phyloP scores from a whole-genome alignment of 2,113 vertebrate species.

The Circaetus gallicus region DNA sequence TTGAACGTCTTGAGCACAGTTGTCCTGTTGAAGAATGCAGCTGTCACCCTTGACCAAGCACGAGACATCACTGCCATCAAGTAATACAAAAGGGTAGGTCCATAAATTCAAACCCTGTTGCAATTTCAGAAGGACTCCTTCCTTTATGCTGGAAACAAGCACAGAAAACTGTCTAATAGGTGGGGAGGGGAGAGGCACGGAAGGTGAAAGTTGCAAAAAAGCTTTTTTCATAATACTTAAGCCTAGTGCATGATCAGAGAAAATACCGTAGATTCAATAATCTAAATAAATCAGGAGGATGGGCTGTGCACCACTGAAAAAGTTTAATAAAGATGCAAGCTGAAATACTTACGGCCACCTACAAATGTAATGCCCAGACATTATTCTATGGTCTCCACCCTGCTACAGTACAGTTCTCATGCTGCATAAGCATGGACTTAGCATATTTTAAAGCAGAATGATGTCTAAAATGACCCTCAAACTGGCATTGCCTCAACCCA shows the following conservation, averaged over 20 bases:
- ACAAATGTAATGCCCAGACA: not conserved
- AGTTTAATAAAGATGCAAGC: not conserved
- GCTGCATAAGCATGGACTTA: slow-evolving; percentile 10
- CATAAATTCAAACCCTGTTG: not conserved
- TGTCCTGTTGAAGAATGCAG: slow-evolving; percentile 21
- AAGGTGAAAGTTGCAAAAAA: not conserved
- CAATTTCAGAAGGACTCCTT: not conserved
- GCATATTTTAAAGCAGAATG: slow-evolving; percentile 27
- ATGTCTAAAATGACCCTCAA: not conserved
- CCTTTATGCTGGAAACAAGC: not conserved
- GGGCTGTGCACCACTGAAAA: not conserved
- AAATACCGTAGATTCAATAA: not conserved
- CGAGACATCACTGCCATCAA: not conserved
- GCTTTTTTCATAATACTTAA: not conserved
- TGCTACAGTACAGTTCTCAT: not conserved
- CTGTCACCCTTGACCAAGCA: not conserved
- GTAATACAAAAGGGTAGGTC: not conserved
- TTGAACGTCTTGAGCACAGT: not conserved
- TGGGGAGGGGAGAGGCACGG: not conserved
- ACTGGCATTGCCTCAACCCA: not conserved
- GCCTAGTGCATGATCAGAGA: not conserved
- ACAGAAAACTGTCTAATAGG: not conserved
- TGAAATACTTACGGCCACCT: not conserved
- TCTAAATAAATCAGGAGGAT: not conserved
- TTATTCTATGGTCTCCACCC: not conserved